These are phyloP conservation scores for Sitobion miscanthi DNA, from an alignment of 1,140 invertebrate genomes.

Conservation along the genomic window DNA sequence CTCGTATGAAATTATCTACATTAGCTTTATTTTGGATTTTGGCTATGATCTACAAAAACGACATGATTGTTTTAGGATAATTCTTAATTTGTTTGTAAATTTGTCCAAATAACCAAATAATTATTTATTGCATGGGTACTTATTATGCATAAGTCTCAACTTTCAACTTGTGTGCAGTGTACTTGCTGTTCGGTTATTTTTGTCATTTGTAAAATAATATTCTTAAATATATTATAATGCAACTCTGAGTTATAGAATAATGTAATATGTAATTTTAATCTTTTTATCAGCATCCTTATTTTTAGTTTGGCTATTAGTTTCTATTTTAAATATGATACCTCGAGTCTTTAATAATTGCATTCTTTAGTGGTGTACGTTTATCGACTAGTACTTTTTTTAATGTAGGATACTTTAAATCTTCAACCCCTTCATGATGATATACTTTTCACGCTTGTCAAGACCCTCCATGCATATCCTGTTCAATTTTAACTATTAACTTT, in stretches of 20 bases:
- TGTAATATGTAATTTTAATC: not conserved
- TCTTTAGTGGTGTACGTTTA: not conserved
- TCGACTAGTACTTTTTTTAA: not conserved
- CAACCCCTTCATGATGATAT: not conserved
- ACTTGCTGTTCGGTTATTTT: not conserved
- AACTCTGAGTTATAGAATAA: not conserved
- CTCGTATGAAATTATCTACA: not conserved
- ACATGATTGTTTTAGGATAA: too few relatives aligned
- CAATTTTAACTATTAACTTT: constrained; percentile 28
- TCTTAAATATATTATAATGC: not conserved
- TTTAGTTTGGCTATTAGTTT: not conserved
- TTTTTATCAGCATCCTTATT: not conserved
- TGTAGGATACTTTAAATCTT: not conserved
- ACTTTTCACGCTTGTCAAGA: constrained; percentile 35
- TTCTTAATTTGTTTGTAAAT: too few relatives aligned
- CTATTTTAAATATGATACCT: not conserved
- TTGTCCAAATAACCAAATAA: too few relatives aligned
- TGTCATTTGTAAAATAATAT: not conserved
- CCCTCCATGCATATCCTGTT: not conserved
- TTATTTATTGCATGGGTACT: too few relatives aligned
- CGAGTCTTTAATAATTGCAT: not conserved
- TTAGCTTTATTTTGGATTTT: not conserved
- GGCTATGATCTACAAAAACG: not conserved
- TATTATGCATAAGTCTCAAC: too few relatives aligned
- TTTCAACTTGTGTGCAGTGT: too few relatives aligned